These are phyloP conservation scores for Pogona vitticeps DNA, from an alignment of 2,113 vertebrate genomes.

Conservation along the genomic window DNA sequence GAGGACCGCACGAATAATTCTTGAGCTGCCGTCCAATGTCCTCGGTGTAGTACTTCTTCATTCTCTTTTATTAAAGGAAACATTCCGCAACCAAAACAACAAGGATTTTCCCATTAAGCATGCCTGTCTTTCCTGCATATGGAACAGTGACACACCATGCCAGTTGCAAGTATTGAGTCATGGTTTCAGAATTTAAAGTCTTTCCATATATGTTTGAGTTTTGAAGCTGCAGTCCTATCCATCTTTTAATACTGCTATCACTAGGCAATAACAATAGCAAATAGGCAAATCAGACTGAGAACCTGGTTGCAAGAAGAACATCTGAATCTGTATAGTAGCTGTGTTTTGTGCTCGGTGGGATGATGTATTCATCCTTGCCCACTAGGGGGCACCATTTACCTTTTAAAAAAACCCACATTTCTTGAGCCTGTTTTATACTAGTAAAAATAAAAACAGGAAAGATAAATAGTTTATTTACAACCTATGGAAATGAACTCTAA, in stretches of 20 bases:
- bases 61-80: neutral
- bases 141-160: neutral
- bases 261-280: neutral
- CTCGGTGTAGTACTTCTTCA: too few relatives aligned
- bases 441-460: too few relatives aligned
- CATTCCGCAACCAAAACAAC: neutral
- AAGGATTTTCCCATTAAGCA: neutral
- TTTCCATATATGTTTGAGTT: too few relatives aligned
- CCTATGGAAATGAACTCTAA: neutral
- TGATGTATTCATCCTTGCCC: conserved; percentile 22
- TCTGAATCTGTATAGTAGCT: neutral
- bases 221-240: neutral
- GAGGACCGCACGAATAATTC: neutral
- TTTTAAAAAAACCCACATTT: conserved; percentile 13
- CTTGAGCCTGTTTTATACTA: neutral
- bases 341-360: neutral
- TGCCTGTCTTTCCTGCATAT: too few relatives aligned
- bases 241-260: neutral
- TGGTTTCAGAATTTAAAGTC: neutral
- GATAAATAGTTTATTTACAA: neutral
- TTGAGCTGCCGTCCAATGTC: neutral
- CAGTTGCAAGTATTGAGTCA: neutral
- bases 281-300: neutral
- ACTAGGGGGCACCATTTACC: conserved; percentile 57
- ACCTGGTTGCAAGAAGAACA: neutral